phyloP scores from a whole-genome alignment of 2,113 vertebrate species.

The Lutjanus erythropterus region DNA sequence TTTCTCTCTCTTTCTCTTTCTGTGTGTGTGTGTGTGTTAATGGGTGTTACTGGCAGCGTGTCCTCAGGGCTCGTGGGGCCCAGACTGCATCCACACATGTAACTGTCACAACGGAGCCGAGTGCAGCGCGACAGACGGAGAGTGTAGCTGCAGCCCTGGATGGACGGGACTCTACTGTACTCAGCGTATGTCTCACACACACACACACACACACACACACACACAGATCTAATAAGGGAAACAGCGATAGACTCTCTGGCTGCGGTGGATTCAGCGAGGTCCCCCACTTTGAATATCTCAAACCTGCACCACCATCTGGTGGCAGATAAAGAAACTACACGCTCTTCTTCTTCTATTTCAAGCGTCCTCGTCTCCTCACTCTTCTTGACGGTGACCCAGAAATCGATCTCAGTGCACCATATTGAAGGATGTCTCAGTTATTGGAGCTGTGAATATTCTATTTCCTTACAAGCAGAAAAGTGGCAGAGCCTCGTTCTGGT shows the following conservation, averaged over 20 bases:
- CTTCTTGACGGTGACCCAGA: too few species aligned
- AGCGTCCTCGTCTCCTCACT: too few species aligned
- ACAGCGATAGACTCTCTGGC: background rate
- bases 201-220: conserved; percentile 18
- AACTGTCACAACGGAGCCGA: conserved; percentile 93
- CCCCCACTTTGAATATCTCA: background rate
- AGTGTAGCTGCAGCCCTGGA: conserved; percentile 89
- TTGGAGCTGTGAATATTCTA: too few species aligned
- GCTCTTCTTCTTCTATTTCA: too few species aligned
- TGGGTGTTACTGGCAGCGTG: conserved; percentile 83
- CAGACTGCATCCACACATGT: conserved; percentile 93
- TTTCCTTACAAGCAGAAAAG: too few species aligned
- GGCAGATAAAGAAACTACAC: conserved; percentile 30
- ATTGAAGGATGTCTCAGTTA: too few species aligned
- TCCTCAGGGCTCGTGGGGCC: conserved; percentile 91
- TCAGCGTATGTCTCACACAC: conserved; percentile 85
- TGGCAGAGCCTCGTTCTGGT: too few species aligned
- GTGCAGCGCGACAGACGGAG: conserved; percentile 90
- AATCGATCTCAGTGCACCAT: too few species aligned
- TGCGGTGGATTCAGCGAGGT: background rate
- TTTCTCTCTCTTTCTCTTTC: too few species aligned
- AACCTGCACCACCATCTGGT: conserved; percentile 63
- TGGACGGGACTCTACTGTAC: conserved; percentile 95
- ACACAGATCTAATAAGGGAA: background rate
- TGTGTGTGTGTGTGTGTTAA: background rate